Percentiles rank a stretch among this genome's conserved stretches.
These are phyloP conservation scores for Micromesistius poutassou DNA, from an alignment of 2,797 vertebrate species.

Conservation along the genomic window DNA sequence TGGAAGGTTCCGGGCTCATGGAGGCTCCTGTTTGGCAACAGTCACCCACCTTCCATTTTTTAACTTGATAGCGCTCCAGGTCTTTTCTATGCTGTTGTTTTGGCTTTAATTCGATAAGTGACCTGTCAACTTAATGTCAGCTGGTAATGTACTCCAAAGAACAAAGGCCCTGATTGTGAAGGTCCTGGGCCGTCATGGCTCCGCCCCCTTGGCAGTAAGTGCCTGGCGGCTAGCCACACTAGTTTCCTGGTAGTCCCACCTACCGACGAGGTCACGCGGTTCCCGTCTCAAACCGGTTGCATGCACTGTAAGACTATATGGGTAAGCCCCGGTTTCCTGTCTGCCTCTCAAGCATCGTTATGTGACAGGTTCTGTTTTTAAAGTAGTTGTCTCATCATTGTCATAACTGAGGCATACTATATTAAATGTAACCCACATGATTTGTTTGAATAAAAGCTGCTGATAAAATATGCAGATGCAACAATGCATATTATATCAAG, in stretches of 20 bases:
- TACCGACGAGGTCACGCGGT: conserved; percentile 50
- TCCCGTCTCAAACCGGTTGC: conserved; percentile 32
- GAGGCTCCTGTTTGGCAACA: conserved; percentile 88
- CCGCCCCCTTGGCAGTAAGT: conserved; percentile 46
- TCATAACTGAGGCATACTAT: not conserved
- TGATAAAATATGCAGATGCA: not conserved
- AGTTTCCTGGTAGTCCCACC: conserved; percentile 59
- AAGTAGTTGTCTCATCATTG: not conserved
- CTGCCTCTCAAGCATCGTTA: not conserved
- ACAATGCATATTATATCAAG: not conserved
- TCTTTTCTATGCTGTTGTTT: conserved; percentile 1
- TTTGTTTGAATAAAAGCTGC: too few relatives aligned
- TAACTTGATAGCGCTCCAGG: conserved; percentile 57
- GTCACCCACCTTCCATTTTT: conserved; percentile 89
- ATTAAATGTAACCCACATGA: not conserved
- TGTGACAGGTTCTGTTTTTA: not conserved
- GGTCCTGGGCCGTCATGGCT: not conserved
- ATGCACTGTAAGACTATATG: not conserved
- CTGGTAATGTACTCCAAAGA: not conserved
- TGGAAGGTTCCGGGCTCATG: conserved; percentile 93
- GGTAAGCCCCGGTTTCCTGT: not conserved
- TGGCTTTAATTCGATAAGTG: not conserved
- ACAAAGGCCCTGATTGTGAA: not conserved
- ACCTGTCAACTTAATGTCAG: not conserved
- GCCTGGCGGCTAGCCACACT: conserved; percentile 52